Percentiles rank a stretch among this genome's conserved stretches.
These are phyloP conservation scores for Hydrolagus affinis DNA, from an alignment of 2,113 vertebrate species.

Conservation along the genomic window DNA sequence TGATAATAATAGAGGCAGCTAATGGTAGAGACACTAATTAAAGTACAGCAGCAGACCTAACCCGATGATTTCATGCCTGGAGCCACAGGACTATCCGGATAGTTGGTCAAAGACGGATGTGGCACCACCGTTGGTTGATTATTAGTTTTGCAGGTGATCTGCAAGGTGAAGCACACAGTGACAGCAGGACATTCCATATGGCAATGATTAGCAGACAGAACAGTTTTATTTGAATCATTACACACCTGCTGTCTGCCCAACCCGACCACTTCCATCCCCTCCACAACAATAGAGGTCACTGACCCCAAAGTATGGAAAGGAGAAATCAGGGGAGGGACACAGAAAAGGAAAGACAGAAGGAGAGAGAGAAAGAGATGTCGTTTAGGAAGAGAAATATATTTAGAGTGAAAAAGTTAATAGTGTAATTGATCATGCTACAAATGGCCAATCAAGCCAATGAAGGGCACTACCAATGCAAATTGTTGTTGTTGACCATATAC, in stretches of 20 bases:
- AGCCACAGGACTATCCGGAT: background rate
- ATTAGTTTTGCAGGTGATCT: background rate
- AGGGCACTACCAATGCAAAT: too few species aligned
- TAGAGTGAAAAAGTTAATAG: too few species aligned
- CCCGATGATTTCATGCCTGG: background rate
- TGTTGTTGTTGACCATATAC: too few species aligned
- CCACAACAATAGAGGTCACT: background rate
- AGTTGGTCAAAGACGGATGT: background rate
- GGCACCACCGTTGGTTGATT: background rate
- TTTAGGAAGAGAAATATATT: too few species aligned
- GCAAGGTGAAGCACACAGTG: background rate
- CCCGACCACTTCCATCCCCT: too few species aligned
- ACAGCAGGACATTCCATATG: too few species aligned
- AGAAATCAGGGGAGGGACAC: background rate
- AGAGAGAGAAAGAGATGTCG: constrained; percentile 27
- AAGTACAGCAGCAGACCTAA: background rate
- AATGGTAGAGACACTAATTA: too few species aligned
- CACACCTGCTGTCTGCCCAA: too few species aligned
- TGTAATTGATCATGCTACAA: too few species aligned
- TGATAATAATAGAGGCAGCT: too few species aligned
- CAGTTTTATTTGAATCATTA: constrained; percentile 20
- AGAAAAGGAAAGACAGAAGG: constrained; percentile 39
- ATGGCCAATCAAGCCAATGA: background rate
- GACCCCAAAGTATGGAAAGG: too few species aligned
- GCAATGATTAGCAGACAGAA: constrained; percentile 16